A percentile compares a stretch with the other conserved stretches of the same genome.
Conservation (phyloP, 2,888 invertebrate genomes). For the Cepaea hortensis region DNA sequence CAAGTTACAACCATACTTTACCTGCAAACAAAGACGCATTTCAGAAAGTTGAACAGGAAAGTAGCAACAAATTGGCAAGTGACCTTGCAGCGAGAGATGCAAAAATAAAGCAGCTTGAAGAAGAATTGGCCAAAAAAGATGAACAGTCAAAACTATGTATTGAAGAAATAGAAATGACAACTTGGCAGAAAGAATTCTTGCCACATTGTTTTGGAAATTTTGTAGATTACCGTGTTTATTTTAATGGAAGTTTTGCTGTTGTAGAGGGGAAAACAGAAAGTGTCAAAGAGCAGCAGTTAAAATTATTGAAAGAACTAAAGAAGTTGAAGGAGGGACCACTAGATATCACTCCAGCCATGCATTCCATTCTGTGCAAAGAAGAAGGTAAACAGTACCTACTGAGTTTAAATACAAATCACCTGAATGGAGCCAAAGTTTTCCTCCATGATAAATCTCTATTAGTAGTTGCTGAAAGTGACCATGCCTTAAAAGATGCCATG, state of each 20-base stretch:
- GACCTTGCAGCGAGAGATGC: background rate
- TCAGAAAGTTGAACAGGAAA: background rate
- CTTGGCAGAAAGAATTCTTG: background rate
- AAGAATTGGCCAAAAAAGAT: background rate
- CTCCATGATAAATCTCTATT: background rate
- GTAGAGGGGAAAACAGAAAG: background rate
- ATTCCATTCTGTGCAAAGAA: background rate
- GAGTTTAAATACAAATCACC: background rate
- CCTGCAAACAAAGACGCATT: background rate
- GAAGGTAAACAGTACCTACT: background rate
- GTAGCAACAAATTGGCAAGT: background rate
- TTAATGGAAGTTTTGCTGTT: background rate
- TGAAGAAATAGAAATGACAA: constrained; percentile 14
- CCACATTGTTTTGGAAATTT: background rate
- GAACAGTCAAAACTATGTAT: background rate
- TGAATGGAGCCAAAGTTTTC: background rate
- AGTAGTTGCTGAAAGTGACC: background rate
- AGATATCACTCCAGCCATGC: background rate
- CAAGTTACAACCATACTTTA: background rate
- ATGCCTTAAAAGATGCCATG: background rate
- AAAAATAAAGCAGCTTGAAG: constrained; percentile 10
- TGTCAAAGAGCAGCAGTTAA: background rate
- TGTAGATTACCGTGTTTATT: background rate
- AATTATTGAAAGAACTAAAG: constrained; percentile 4
- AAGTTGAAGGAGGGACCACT: background rate